These are phyloP conservation scores for Chrosomus eos DNA, from an alignment of 2,797 vertebrate genomes.

Conservation along the genomic window DNA sequence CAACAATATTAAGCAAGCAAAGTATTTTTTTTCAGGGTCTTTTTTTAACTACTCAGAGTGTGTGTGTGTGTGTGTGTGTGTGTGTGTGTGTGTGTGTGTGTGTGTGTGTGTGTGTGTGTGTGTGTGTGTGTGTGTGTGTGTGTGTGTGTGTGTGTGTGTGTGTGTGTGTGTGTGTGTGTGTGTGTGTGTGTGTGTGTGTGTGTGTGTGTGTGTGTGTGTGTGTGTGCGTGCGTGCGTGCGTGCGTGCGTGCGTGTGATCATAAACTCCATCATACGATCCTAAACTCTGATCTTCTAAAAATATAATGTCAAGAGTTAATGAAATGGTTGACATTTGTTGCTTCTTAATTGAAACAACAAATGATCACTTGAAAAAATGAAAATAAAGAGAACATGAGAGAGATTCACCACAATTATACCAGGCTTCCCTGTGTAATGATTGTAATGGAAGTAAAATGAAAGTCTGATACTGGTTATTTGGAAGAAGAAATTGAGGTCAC, in stretches of 20 bases:
- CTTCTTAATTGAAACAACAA: background rate
- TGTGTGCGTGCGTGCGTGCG: background rate
- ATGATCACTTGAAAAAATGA: background rate
- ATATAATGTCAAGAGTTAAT: background rate
- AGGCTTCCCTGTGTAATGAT: background rate
- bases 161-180: too few species aligned
- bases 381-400: background rate
- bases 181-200: too few species aligned
- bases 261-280: background rate
- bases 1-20: constrained; percentile 38
- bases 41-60: background rate
- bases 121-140: too few species aligned
- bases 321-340: background rate
- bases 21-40: background rate
- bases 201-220: too few species aligned
- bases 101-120: too few species aligned
- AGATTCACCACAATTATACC: background rate
- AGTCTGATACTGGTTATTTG: background rate
- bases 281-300: background rate
- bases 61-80: too few species aligned
- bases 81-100: too few species aligned
- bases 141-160: too few species aligned
- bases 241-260: background rate
- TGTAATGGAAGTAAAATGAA: constrained; percentile 12
- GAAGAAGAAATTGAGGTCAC: constrained; percentile 27